phyloP scores from a whole-genome alignment of 1,140 invertebrate species.

The Ectropis grisescens region DNA sequence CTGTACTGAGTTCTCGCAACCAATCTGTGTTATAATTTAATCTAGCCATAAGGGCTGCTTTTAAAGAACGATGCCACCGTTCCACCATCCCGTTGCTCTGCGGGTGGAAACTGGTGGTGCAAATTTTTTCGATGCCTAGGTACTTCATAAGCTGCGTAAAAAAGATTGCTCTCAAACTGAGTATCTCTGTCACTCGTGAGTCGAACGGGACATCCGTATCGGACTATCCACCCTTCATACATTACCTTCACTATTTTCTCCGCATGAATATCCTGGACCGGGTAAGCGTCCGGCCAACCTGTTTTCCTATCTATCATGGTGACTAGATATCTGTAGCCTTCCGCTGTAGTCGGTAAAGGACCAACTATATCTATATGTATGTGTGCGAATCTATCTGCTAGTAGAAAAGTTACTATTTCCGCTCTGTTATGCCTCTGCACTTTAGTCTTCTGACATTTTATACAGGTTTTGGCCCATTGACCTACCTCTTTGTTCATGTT shows the following conservation, averaged over 20 bases:
- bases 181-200: too few relatives aligned
- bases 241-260: not conserved
- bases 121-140: too few relatives aligned
- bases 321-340: not conserved
- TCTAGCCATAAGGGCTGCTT: too few relatives aligned
- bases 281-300: not conserved
- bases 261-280: not conserved
- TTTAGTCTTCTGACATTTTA: not conserved
- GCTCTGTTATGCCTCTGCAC: not conserved
- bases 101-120: too few relatives aligned
- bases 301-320: not conserved
- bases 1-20: too few relatives aligned
- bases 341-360: not conserved
- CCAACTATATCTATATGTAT: not conserved
- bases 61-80: too few relatives aligned
- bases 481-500: not conserved
- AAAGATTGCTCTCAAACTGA: too few relatives aligned
- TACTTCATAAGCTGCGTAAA: too few relatives aligned
- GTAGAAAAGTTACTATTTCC: not conserved
- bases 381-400: not conserved
- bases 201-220: too few relatives aligned
- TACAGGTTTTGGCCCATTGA: not conserved
- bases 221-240: not conserved
- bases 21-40: too few relatives aligned
- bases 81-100: too few relatives aligned